Percentiles rank a stretch among this genome's conserved stretches.
Evolutionary conservation across 1,140 invertebrate species (phyloP).

Genomic region (Phymastichus coffea): DNA sequence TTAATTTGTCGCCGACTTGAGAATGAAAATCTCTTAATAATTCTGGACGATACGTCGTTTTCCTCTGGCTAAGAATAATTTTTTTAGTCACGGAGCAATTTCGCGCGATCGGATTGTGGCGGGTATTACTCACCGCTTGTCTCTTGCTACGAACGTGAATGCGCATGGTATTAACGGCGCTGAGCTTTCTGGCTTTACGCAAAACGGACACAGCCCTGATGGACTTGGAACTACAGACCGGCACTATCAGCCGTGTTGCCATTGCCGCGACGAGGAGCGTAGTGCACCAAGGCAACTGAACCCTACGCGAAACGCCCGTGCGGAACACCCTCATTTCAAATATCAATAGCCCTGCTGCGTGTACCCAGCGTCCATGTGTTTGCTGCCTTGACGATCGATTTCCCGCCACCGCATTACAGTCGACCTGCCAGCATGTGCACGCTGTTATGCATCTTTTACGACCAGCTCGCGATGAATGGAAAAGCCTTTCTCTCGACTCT

Average conservation of each 20-base stretch:
- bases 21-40: too few species aligned
- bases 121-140: constrained; percentile 20
- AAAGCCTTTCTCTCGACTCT: too few species aligned
- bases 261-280: constrained; percentile 14
- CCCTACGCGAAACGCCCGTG: not conserved
- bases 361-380: not conserved
- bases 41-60: too few species aligned
- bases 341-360: constrained; percentile 22
- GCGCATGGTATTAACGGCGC: not conserved
- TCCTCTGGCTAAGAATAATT: too few species aligned
- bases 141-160: constrained; percentile 26
- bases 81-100: too few species aligned
- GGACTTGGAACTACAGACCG: constrained; percentile 16
- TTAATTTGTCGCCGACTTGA: too few species aligned
- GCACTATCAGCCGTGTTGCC: constrained; percentile 21
- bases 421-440: not conserved
- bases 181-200: constrained; percentile 2
- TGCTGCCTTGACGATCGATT: not conserved
- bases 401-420: not conserved
- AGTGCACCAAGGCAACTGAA: constrained; percentile 23
- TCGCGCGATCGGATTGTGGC: too few species aligned
- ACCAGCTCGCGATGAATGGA: too few species aligned
- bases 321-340: constrained; percentile 11
- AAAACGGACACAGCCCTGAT: constrained; percentile 15
- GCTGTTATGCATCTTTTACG: too few species aligned